phyloP scores from a whole-genome alignment of 2,797 vertebrate genomes.

The Leptoclinus maculatus region DNA sequence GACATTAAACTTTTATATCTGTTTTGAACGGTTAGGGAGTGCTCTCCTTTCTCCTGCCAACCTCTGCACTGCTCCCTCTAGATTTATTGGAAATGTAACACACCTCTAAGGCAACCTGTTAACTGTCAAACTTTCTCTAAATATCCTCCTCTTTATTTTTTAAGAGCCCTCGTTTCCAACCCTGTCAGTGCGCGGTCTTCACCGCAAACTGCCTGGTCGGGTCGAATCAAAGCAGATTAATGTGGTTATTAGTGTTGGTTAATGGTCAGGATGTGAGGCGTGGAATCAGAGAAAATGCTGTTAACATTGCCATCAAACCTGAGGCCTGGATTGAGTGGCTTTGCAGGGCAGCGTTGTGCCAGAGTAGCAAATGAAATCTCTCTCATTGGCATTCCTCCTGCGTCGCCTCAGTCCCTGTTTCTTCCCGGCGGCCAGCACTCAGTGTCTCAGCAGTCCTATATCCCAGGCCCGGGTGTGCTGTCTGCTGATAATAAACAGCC shows the following conservation, averaged over 20 bases:
- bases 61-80: slow-evolving; percentile 53
- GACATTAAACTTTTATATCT: slow-evolving; percentile 80
- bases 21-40: slow-evolving; percentile 74
- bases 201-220: not conserved
- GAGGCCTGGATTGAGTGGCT: slow-evolving; percentile 54
- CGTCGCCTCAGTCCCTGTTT: slow-evolving; percentile 65
- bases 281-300: slow-evolving; percentile 49
- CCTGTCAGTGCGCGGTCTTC: not conserved
- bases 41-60: slow-evolving; percentile 49
- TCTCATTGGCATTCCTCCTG: slow-evolving; percentile 81
- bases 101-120: slow-evolving; percentile 50
- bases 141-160: slow-evolving; percentile 30
- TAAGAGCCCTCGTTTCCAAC: slow-evolving; percentile 8
- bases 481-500: slow-evolving; percentile 79
- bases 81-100: slow-evolving; percentile 63
- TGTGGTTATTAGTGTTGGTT: slow-evolving; percentile 41
- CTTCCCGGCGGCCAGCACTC: slow-evolving; percentile 64
- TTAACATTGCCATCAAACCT: slow-evolving; percentile 52
- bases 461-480: slow-evolving; percentile 67
- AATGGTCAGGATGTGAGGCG: slow-evolving; percentile 42
- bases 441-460: slow-evolving; percentile 61
- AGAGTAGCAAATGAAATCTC: slow-evolving; percentile 65
- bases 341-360: slow-evolving; percentile 41
- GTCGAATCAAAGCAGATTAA: slow-evolving; percentile 51
- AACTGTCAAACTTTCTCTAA: slow-evolving; percentile 38